Evolutionary conservation across 2,888 invertebrate genomes (phyloP).

Genomic region (Amphipoea oculea): DNA sequence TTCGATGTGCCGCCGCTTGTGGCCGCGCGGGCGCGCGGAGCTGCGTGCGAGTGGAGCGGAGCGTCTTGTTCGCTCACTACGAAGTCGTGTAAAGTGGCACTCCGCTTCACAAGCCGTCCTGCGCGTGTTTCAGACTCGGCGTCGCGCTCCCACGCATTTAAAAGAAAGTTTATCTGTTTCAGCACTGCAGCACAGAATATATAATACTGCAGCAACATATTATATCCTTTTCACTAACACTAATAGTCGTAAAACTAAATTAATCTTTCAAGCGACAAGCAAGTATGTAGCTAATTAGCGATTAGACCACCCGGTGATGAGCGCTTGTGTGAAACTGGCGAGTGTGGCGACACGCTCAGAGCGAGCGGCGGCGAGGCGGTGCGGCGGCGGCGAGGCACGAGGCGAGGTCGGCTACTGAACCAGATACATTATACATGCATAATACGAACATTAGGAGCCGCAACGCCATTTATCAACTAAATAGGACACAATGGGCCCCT

Average conservation of each 20-base stretch:
- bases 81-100: conserved; percentile 26
- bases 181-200: neutral
- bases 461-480: conserved; percentile 65
- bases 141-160: neutral
- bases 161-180: neutral
- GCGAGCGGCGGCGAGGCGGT: neutral
- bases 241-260: conserved; percentile 1
- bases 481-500: conserved; percentile 66
- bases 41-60: neutral
- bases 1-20: conserved; percentile 47
- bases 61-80: conserved; percentile 15
- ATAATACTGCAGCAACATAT: neutral
- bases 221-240: neutral
- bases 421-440: conserved; percentile 63
- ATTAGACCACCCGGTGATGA: conserved; percentile 14
- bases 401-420: conserved; percentile 42
- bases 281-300: conserved; percentile 23
- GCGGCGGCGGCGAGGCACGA: neutral
- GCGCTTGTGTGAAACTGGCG: conserved; percentile 9
- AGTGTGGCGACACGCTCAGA: neutral
- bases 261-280: neutral
- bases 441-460: conserved; percentile 49
- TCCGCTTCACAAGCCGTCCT: conserved; percentile 6
- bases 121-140: conserved; percentile 15
- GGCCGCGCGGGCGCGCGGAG: neutral